These are phyloP conservation scores for Alosa alosa DNA, from an alignment of 2,113 vertebrate species.

Conservation along the genomic window DNA sequence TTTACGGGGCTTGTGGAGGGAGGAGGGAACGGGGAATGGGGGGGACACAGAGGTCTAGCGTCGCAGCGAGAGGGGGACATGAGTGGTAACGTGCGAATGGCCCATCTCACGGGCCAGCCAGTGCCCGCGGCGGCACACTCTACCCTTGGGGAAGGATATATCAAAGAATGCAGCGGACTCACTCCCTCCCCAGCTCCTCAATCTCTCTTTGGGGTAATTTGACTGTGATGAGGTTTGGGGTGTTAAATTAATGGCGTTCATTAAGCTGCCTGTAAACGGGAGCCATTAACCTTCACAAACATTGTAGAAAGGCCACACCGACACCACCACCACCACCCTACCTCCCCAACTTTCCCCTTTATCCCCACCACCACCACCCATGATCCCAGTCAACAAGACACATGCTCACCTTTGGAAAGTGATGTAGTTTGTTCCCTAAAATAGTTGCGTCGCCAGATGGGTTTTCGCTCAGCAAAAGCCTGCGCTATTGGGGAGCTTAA, in stretches of 20 bases:
- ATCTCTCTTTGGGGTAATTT: conserved; percentile 40
- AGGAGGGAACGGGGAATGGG: not conserved
- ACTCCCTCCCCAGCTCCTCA: conserved; percentile 27
- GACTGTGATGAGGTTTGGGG: conserved; percentile 39
- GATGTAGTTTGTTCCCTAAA: conserved; percentile 39
- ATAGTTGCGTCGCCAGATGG: conserved; percentile 48
- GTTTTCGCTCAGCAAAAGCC: conserved; percentile 43
- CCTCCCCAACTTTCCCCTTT: not conserved
- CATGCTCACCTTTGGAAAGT: conserved; percentile 35
- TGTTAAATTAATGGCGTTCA: conserved; percentile 49
- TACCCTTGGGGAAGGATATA: conserved; percentile 43
- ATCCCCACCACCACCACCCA: not conserved
- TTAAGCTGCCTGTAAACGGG: conserved; percentile 42
- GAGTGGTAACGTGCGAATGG: not conserved
- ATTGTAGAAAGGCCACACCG: conserved; percentile 17
- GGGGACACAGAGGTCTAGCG: not conserved
- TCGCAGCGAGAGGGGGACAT: too few relatives aligned
- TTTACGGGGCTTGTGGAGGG: not conserved
- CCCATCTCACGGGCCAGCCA: too few relatives aligned
- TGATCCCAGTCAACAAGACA: conserved; percentile 29
- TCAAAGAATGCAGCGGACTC: conserved; percentile 27
- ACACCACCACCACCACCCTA: conserved; percentile 18
- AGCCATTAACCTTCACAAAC: conserved; percentile 52
- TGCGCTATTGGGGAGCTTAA: conserved; percentile 30
- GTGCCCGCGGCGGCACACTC: not conserved